phyloP scores from a whole-genome alignment of 2,888 invertebrate genomes.

The Leucania comma region DNA sequence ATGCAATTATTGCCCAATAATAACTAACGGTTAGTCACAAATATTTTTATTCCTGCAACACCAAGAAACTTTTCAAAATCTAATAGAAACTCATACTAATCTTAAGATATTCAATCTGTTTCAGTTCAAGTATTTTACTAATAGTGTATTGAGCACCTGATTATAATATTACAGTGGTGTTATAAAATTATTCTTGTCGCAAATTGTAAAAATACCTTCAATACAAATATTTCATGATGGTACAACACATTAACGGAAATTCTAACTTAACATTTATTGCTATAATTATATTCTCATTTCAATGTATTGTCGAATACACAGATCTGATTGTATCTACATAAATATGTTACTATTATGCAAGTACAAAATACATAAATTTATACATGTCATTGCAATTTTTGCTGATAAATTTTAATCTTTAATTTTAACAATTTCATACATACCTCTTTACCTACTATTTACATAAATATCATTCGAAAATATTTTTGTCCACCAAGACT shows the following conservation, averaged over 20 bases:
- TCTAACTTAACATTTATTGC: conserved; percentile 54
- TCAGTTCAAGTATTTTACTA: conserved; percentile 54
- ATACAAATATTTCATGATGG: conserved; percentile 40
- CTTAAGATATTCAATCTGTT: conserved; percentile 47
- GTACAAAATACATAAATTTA: conserved; percentile 64
- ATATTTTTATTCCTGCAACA: conserved; percentile 40
- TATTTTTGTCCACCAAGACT: conserved; percentile 78
- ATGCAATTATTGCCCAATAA: conserved; percentile 63
- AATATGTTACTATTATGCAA: conserved; percentile 60
- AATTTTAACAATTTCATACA: conserved; percentile 84
- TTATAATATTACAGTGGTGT: conserved; percentile 46
- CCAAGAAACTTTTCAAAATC: conserved; percentile 45
- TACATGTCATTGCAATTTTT: conserved; percentile 69
- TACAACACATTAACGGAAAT: conserved; percentile 49
- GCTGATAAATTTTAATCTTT: conserved; percentile 78
- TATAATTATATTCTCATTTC: conserved; percentile 51
- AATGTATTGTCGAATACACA: conserved; percentile 62
- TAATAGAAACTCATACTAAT: conserved; percentile 45
- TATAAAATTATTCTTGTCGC: conserved; percentile 47
- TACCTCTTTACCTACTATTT: conserved; percentile 80
- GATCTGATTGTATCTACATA: conserved; percentile 52
- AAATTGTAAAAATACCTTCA: conserved; percentile 37
- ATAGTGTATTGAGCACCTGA: conserved; percentile 65
- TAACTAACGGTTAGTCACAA: conserved; percentile 62
- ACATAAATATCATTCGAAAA: conserved; percentile 86